phyloP scores from a whole-genome alignment of 2,797 vertebrate species.

The Thunnus albacares region DNA sequence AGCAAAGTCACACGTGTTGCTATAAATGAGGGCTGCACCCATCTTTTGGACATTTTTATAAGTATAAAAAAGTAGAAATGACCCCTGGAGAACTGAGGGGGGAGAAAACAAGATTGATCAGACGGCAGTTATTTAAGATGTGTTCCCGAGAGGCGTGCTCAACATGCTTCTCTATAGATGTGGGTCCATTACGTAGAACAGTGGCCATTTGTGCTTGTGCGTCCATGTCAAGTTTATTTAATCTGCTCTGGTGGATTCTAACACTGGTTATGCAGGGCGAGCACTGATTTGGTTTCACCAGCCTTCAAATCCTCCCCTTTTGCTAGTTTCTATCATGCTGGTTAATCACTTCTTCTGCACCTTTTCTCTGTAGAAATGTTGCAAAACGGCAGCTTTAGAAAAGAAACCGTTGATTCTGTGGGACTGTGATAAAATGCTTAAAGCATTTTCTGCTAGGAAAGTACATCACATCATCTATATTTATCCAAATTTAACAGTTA shows the following conservation, averaged over 20 bases:
- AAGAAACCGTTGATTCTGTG: background rate
- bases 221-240: constrained; percentile 18
- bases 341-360: background rate
- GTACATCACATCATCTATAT: background rate
- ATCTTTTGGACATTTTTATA: constrained; percentile 47
- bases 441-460: background rate
- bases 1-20: constrained; percentile 62
- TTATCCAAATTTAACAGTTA: background rate
- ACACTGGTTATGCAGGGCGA: constrained; percentile 5
- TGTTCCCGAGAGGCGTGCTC: constrained; percentile 27
- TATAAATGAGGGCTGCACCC: constrained; percentile 52
- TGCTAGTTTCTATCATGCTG: background rate
- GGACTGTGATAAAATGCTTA: background rate
- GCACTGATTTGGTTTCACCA: background rate
- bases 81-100: constrained; percentile 27
- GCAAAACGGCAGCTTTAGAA: background rate
- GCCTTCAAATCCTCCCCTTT: background rate
- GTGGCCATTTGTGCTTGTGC: constrained; percentile 52
- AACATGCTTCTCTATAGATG: constrained; percentile 23
- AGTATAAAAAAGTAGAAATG: constrained; percentile 72
- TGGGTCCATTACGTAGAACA: constrained; percentile 16
- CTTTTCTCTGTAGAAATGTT: background rate
- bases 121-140: constrained; percentile 56
- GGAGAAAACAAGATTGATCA: constrained; percentile 34
- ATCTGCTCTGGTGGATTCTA: constrained; percentile 45